Percentiles rank a stretch among this genome's conserved stretches.
These are phyloP conservation scores for Siphlonurus alternatus DNA, from an alignment of 2,888 invertebrate species.

Conservation along the genomic window DNA sequence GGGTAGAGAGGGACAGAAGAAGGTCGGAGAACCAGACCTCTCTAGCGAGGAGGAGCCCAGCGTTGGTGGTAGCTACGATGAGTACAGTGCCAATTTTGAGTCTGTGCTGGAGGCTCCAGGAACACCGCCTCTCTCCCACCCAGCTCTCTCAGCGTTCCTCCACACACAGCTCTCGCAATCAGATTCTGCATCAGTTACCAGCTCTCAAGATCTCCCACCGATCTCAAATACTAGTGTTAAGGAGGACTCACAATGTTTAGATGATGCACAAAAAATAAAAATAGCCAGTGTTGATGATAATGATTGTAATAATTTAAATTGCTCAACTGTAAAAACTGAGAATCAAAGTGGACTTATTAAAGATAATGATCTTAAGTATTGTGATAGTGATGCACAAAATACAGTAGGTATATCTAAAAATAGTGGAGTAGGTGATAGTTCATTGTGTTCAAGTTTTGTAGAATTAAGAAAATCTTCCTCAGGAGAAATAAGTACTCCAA, in stretches of 20 bases:
- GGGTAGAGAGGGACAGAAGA: constrained; percentile 4
- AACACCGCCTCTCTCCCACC: background rate
- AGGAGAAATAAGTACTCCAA: background rate
- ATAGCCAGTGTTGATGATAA: constrained; percentile 11
- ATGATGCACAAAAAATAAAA: background rate
- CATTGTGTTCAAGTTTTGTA: background rate
- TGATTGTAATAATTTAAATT: constrained; percentile 11
- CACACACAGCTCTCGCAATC: background rate
- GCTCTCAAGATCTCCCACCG: background rate
- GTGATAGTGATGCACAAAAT: constrained; percentile 20
- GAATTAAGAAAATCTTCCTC: background rate
- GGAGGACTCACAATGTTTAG: background rate
- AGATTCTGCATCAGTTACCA: background rate
- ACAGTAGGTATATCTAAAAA: background rate
- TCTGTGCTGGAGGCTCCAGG: constrained; percentile 17
- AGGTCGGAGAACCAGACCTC: constrained; percentile 2
- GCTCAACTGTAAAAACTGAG: constrained; percentile 7
- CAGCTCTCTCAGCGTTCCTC: background rate
- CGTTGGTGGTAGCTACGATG: constrained; percentile 16
- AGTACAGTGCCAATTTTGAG: constrained; percentile 25
- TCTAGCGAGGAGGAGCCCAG: constrained; percentile 2
- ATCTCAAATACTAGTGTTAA: background rate
- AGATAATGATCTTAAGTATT: constrained; percentile 16
- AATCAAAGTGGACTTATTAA: background rate
- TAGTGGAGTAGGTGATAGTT: background rate